Percentiles rank a stretch among this genome's conserved stretches.
These are phyloP conservation scores for Agrotis segetum DNA, from an alignment of 2,888 invertebrate species.

Conservation along the genomic window DNA sequence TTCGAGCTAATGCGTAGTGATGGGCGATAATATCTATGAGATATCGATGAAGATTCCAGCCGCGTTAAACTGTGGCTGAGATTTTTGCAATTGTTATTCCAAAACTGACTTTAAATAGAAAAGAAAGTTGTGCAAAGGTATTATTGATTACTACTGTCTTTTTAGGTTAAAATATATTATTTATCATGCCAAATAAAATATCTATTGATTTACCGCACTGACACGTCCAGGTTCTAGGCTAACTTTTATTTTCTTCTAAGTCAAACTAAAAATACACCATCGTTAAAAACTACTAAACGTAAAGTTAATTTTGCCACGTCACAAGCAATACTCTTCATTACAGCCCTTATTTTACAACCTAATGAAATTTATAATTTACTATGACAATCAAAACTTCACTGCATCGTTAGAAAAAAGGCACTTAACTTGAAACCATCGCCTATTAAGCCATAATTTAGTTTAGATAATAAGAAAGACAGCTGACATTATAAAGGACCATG, in stretches of 20 bases:
- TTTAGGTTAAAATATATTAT: too few species aligned
- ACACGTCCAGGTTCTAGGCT: neutral
- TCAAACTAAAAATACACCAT: neutral
- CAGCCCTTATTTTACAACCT: constrained; percentile 26
- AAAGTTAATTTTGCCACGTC: constrained; percentile 27
- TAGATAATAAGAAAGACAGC: constrained; percentile 60
- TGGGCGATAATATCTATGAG: constrained; percentile 52
- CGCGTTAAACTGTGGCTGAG: too few species aligned
- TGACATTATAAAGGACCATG: constrained; percentile 69
- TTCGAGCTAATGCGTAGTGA: constrained; percentile 73
- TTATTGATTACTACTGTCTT: too few species aligned
- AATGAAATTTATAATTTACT: constrained; percentile 59
- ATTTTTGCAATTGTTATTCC: neutral
- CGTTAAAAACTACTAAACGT: constrained; percentile 9
- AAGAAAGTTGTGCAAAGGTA: too few species aligned
- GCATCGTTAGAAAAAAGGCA: constrained; percentile 57
- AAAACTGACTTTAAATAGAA: too few species aligned
- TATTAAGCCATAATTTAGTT: constrained; percentile 62
- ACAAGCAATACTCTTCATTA: constrained; percentile 23
- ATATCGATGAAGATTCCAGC: neutral
- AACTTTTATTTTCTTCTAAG: neutral
- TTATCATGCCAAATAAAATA: too few species aligned
- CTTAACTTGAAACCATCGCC: constrained; percentile 40
- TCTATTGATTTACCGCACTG: too few species aligned
- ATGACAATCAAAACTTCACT: constrained; percentile 32